phyloP scores from a whole-genome alignment of 2,113 vertebrate species.

The Merops nubicus region DNA sequence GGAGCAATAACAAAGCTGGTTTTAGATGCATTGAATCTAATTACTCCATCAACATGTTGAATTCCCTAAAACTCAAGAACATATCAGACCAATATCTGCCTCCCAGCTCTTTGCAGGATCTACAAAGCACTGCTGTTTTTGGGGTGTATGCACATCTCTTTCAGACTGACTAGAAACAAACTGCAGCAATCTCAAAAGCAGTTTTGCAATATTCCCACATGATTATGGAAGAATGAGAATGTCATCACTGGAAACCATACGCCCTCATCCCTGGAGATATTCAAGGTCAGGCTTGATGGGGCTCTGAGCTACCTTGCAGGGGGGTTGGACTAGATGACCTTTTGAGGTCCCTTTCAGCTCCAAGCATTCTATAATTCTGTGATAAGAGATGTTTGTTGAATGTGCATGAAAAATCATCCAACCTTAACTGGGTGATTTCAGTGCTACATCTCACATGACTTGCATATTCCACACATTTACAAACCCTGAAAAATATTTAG shows the following conservation, averaged over 20 bases:
- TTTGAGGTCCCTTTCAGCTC: too few species aligned
- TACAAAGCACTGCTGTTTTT: neutral
- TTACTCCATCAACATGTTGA: neutral
- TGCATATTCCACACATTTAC: neutral
- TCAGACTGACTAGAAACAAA: neutral
- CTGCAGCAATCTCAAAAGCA: neutral
- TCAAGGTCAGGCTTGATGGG: too few species aligned
- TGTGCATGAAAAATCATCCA: too few species aligned
- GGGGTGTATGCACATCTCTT: neutral
- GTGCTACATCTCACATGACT: neutral
- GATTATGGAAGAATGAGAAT: neutral
- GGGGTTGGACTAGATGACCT: too few species aligned
- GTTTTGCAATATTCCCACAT: neutral
- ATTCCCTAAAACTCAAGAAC: neutral
- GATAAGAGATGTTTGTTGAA: neutral
- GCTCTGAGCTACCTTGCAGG: too few species aligned
- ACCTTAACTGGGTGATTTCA: neutral
- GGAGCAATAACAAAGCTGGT: neutral
- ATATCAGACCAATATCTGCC: neutral
- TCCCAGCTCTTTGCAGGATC: rapidly evolving
- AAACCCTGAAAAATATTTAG: neutral
- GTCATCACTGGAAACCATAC: too few species aligned
- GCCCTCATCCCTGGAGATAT: too few species aligned
- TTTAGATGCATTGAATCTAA: neutral
- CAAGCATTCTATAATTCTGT: too few species aligned